These are phyloP conservation scores for Helogale parvula DNA, from an alignment of 2,113 vertebrate genomes.

Conservation along the genomic window DNA sequence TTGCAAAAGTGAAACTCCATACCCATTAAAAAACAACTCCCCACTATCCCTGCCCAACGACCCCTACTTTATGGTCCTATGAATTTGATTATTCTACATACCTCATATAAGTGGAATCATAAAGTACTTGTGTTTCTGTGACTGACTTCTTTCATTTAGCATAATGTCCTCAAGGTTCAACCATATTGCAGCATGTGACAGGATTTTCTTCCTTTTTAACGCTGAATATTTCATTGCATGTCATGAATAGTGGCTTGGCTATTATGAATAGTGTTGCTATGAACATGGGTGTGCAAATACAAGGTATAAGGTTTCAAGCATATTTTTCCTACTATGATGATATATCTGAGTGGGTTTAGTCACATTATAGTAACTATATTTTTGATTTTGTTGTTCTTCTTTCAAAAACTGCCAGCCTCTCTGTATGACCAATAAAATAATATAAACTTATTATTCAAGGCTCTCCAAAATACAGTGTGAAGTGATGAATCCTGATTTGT, in stretches of 20 bases:
- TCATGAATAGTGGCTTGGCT: not conserved
- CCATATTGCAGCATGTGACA: not conserved
- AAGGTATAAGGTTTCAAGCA: not conserved
- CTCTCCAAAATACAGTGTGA: not conserved
- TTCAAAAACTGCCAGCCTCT: not conserved
- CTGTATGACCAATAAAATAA: not conserved
- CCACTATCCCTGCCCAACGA: not conserved
- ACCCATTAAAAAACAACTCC: not conserved
- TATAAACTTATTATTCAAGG: not conserved
- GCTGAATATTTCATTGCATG: not conserved
- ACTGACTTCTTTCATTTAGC: not conserved
- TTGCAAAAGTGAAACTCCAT: not conserved
- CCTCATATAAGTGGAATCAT: not conserved
- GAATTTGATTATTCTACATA: not conserved
- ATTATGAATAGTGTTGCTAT: not conserved
- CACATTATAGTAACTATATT: not conserved
- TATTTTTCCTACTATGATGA: not conserved
- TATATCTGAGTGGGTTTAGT: not conserved
- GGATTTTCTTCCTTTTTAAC: not conserved
- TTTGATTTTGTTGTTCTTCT: not conserved
- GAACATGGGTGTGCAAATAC: not conserved
- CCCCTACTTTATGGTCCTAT: not conserved
- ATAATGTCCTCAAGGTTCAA: not conserved
- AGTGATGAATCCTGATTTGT: not conserved
- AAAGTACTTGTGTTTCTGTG: not conserved